phyloP scores from a whole-genome alignment of 2,888 invertebrate genomes.

The Marasmarcha lunaedactyla region DNA sequence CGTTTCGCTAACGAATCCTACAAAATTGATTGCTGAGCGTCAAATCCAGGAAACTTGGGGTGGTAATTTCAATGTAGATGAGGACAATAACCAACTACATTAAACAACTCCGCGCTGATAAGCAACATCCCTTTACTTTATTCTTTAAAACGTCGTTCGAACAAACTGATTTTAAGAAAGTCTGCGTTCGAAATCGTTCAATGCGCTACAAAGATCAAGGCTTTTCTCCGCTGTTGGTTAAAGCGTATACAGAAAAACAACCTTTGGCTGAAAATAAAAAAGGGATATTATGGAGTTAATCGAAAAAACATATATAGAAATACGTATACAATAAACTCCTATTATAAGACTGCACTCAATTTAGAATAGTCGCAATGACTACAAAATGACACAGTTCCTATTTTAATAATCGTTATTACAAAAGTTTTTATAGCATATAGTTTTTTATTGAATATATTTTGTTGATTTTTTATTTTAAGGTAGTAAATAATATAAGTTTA shows the following conservation, averaged over 20 bases:
- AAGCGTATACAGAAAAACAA: conserved; percentile 9
- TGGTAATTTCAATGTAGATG: no score
- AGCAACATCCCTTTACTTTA: no score
- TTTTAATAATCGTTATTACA: conserved; percentile 1
- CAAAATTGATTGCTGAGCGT: neutral
- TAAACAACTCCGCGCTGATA: no score
- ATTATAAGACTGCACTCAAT: conserved; percentile 9
- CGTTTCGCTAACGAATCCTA: no score
- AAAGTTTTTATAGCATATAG: conserved; percentile 2
- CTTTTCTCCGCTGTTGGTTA: conserved; percentile 7
- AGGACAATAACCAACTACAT: no score
- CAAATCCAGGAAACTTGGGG: neutral
- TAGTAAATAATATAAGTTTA: no score
- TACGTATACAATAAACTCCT: conserved; percentile 6
- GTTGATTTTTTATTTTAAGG: no score
- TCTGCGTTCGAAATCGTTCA: conserved; percentile 10
- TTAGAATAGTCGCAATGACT: conserved; percentile 9
- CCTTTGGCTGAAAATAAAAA: conserved; percentile 7
- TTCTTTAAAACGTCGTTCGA: no score
- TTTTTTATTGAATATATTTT: no score
- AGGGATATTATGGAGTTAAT: conserved; percentile 8
- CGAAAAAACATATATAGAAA: conserved; percentile 7
- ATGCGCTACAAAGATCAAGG: conserved; percentile 6
- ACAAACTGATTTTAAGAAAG: no score
- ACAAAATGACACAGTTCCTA: conserved; percentile 3